Percentiles rank a stretch among this genome's conserved stretches.
Evolutionary conservation across 2,888 invertebrate species (phyloP).

Genomic region (Nezara viridula): DNA sequence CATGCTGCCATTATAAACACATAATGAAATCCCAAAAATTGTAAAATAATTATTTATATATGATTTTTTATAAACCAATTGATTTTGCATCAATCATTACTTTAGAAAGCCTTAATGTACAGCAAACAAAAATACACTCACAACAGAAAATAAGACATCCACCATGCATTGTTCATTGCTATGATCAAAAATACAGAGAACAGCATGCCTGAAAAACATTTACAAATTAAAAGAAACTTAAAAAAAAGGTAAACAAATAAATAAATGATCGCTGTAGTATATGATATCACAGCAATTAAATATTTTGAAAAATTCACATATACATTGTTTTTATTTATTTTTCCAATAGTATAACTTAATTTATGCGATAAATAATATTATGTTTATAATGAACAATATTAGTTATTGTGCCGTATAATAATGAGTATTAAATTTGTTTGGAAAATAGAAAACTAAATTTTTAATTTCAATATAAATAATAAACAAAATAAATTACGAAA

Average conservation of each 20-base stretch:
- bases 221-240: constrained; percentile 21
- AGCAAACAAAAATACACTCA: constrained; percentile 48
- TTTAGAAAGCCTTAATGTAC: constrained; percentile 35
- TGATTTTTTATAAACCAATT: background rate
- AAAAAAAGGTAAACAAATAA: background rate
- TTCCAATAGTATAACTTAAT: no score
- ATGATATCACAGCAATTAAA: background rate
- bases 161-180: constrained; percentile 42
- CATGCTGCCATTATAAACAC: background rate
- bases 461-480: background rate
- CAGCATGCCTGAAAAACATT: constrained; percentile 44
- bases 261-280: background rate
- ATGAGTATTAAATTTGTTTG: no score
- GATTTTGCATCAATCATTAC: background rate
- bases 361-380: background rate
- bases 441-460: no score
- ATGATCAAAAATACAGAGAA: constrained; percentile 44
- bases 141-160: constrained; percentile 38
- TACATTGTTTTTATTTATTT: no score
- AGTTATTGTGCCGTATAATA: no score
- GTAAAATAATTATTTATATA: background rate
- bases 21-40: background rate
- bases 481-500: background rate
- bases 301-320: background rate
- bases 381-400: background rate